These are phyloP conservation scores for Megamerina dolium DNA, from an alignment of 2,888 invertebrate species.

Conservation along the genomic window DNA sequence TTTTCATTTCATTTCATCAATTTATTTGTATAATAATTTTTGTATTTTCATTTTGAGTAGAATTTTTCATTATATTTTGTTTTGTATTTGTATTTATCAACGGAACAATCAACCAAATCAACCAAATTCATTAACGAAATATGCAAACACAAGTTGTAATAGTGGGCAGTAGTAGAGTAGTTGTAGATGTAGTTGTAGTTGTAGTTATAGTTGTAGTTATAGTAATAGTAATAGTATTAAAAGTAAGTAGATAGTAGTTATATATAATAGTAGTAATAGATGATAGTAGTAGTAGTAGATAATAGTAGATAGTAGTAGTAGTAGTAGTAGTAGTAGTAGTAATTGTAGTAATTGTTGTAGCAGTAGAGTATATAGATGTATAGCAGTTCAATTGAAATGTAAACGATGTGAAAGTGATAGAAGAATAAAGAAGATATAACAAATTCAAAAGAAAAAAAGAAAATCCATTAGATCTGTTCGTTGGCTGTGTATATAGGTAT, in stretches of 20 bases:
- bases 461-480: constrained; percentile 29
- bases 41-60: too few species aligned
- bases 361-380: constrained; percentile 18
- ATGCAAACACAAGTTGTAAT: constrained; percentile 9
- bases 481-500: constrained; percentile 17
- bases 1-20: constrained; percentile 10
- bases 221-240: constrained; percentile 20
- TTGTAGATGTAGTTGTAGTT: constrained; percentile 19
- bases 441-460: constrained; percentile 29
- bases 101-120: constrained; percentile 11
- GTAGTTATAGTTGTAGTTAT: constrained; percentile 21
- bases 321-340: constrained; percentile 24
- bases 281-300: constrained; percentile 19
- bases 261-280: constrained; percentile 19
- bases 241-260: constrained; percentile 19
- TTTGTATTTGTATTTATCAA: constrained; percentile 15
- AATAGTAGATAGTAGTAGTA: constrained; percentile 18
- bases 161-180: constrained; percentile 7
- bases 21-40: too few species aligned
- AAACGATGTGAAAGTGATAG: constrained; percentile 22
- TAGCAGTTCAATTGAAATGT: too few species aligned
- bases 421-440: constrained; percentile 26
- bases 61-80: constrained; percentile 15
- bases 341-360: constrained; percentile 26
- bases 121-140: constrained; percentile 11